phyloP scores from a whole-genome alignment of 2,113 vertebrate genomes.

The Puntigrus tetrazona region DNA sequence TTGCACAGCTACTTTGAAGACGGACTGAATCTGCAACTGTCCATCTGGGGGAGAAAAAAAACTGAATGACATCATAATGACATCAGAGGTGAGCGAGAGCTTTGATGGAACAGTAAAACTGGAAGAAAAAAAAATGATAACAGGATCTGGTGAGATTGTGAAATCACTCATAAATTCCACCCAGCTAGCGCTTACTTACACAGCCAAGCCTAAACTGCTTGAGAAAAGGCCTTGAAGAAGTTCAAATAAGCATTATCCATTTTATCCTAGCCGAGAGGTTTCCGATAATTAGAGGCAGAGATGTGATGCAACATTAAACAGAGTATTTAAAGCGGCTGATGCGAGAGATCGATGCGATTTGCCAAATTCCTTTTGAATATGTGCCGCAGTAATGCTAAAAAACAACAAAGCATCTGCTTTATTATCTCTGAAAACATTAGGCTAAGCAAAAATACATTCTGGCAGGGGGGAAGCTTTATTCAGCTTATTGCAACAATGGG shows the following conservation, averaged over 20 bases:
- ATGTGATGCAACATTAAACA: slow-evolving; percentile 52
- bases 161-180: neutral
- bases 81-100: neutral
- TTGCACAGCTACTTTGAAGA: neutral
- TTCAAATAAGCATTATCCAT: slow-evolving; percentile 40
- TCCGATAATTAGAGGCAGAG: slow-evolving; percentile 44
- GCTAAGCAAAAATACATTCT: neutral
- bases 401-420: slow-evolving; percentile 17
- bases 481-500: neutral
- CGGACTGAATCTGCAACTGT: slow-evolving; percentile 1
- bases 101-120: neutral
- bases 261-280: slow-evolving; percentile 32
- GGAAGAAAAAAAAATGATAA: neutral
- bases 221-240: slow-evolving; percentile 19
- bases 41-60: neutral
- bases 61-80: neutral
- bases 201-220: slow-evolving; percentile 6
- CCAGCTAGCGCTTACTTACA: neutral
- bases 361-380: slow-evolving; percentile 28
- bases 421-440: slow-evolving; percentile 28
- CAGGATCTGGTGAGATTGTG: neutral
- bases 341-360: slow-evolving; percentile 23
- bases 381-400: neutral
- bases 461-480: neutral
- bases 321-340: slow-evolving; percentile 41